Evolutionary conservation across 2,888 invertebrate genomes (phyloP).

Genomic region (Ecdyonurus torrentis): DNA sequence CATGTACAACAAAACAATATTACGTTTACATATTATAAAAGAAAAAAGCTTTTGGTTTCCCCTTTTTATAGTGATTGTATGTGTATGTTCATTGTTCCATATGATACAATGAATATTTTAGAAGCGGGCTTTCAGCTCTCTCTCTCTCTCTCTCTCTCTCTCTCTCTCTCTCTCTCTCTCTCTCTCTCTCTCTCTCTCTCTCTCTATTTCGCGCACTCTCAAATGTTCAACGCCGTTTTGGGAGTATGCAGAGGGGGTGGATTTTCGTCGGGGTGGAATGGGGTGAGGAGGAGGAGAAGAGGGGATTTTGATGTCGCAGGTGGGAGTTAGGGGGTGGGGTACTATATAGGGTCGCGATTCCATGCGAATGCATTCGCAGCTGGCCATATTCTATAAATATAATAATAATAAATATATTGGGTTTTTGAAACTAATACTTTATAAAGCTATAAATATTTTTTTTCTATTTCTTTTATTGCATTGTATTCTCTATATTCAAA

Average conservation of each 20-base stretch:
- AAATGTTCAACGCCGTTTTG: no score
- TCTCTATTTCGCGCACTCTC: no score
- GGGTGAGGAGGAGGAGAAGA: neutral
- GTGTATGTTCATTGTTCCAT: neutral
- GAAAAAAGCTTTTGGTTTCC: neutral
- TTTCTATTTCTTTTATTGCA: no score
- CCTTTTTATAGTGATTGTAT: neutral
- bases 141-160: no score
- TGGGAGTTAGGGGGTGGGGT: no score
- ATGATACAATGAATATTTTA: neutral
- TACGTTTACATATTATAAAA: no score
- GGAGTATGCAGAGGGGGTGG: no score
- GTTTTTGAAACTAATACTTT: neutral
- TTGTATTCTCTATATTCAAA: no score
- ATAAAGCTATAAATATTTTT: neutral
- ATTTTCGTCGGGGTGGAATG: neutral
- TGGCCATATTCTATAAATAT: neutral
- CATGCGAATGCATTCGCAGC: neutral
- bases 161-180: no score
- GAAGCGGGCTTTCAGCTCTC: neutral
- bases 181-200: no score
- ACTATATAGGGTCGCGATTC: neutral
- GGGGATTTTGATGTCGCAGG: neutral
- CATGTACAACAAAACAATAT: no score
- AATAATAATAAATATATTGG: neutral